These are phyloP conservation scores for Drosophila ficusphila DNA, from an alignment of 1,140 invertebrate species.

Conservation along the genomic window DNA sequence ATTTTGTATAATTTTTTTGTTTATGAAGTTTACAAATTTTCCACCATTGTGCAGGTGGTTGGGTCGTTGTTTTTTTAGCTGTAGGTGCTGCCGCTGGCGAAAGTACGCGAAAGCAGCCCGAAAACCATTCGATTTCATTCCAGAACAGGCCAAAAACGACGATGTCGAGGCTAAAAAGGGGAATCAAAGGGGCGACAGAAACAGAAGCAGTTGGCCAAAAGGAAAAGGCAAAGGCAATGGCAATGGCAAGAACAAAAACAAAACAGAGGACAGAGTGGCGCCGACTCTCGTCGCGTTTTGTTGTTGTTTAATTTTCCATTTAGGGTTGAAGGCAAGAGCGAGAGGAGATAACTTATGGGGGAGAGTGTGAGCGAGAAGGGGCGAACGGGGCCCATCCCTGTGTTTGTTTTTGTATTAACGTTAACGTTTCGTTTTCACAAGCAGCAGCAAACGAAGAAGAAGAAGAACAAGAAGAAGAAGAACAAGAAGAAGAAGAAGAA, in stretches of 20 bases:
- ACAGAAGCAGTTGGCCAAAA: conserved; percentile 35
- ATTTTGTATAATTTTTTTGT: neutral
- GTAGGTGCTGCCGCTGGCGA: conserved; percentile 41
- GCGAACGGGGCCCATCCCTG: conserved; percentile 25
- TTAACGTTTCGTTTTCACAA: conserved; percentile 39
- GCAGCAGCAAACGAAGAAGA: no score
- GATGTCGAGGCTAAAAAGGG: neutral
- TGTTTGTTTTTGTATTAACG: conserved; percentile 72
- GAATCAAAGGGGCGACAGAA: neutral
- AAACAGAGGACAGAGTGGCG: conserved; percentile 59
- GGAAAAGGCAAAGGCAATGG: conserved; percentile 1
- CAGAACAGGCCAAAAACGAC: conserved; percentile 29
- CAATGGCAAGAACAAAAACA: conserved; percentile 1
- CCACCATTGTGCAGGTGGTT: conserved; percentile 37
- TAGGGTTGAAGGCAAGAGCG: conserved; percentile 56
- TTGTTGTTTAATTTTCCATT: conserved; percentile 79
- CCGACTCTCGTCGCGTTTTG: conserved; percentile 51
- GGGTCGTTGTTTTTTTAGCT: conserved; percentile 14
- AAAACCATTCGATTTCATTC: conserved; percentile 62
- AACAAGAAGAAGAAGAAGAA: conserved; percentile 21
- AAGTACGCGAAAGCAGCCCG: conserved; percentile 63
- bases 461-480: neutral
- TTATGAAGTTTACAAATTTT: neutral
- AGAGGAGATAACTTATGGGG: neutral
- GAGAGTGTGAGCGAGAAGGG: neutral